Base-by-base conservation (phyloP, 1,140 invertebrate genomes). In the Drosophila sproati region DNA sequence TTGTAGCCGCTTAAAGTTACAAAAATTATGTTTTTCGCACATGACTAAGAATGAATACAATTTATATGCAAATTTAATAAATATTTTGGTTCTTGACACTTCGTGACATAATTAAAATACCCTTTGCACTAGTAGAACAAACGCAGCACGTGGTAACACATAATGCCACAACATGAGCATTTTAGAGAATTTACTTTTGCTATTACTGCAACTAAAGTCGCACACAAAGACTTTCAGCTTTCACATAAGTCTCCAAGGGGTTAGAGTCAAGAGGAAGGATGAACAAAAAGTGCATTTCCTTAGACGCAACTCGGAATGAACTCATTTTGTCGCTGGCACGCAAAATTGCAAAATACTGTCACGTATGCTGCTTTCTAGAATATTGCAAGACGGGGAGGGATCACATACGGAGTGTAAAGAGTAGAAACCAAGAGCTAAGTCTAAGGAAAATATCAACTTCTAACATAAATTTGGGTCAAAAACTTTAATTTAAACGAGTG, bases 401-500 rank as follows among this genome's bases (percentile, higher is more conserved):
- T 20, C 20, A 3, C 31, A 8, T 2, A 5, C 10, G 8, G 12
- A 48, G 59, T 31, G 39, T 59, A 43, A 68, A 10, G 47, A 70
- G 62, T 39, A 48, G 51, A 70, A 55, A 45, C 28, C 35, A 55
- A 12, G 34, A 63, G 57, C 57, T 71, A 72, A 73, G 69, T 71
- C 48, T 69, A 64, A 73, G 69, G 73, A 77, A 81, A 89, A 89
- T 80, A 89, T 80, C 80, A 89, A 89, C 74, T 85, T 80, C 78
- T 81, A 85, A 81, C 85, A 89, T 89, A 89, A 89, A 89, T 89
- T 89, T 81, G 69, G 85, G 85, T 89, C 85, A 89, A 68, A 89
- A 89, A 88, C 73, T 88, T 88, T 88, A 88, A 88, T 88, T 88
- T 89, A 78, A 89, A 89, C 85, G 77, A 89, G 85, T 89, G 85